Conservation (phyloP, 2,888 invertebrate species). For the Trichopria drosophilae region DNA sequence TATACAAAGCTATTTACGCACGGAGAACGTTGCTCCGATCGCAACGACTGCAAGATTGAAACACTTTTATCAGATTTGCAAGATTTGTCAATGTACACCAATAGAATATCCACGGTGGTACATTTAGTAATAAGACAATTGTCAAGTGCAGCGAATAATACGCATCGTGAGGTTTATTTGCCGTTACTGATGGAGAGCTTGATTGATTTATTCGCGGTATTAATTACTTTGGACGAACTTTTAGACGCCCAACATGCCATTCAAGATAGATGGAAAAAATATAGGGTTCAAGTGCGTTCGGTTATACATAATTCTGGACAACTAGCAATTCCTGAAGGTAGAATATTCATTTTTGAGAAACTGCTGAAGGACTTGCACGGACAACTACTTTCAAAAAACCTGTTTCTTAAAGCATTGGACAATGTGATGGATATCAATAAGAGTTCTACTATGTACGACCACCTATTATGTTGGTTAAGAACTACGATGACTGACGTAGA, state of each 20-base stretch:
- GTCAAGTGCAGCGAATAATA: conserved; percentile 45
- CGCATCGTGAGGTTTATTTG: conserved; percentile 48
- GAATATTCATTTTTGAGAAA: conserved; percentile 70
- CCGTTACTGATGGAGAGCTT: conserved; percentile 62
- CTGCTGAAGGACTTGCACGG: conserved; percentile 72
- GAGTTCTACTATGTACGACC: conserved; percentile 63
- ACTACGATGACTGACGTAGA: conserved; percentile 68
- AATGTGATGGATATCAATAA: conserved; percentile 60
- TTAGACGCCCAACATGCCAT: conserved; percentile 64
- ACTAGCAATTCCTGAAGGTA: conserved; percentile 65
- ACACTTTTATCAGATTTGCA: conserved; percentile 50
- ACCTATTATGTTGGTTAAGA: conserved; percentile 70
- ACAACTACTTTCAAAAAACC: conserved; percentile 64
- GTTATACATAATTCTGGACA: conserved; percentile 67
- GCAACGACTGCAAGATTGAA: conserved; percentile 47
- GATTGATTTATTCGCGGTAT: conserved; percentile 68
- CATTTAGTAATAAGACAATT: conserved; percentile 49
- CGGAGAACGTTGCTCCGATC: conserved; percentile 56
- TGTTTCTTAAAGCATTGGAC: conserved; percentile 59
- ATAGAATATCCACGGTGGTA: conserved; percentile 46
- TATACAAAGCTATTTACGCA: conserved; percentile 58
- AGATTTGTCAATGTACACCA: conserved; percentile 48
- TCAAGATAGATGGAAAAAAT: conserved; percentile 75
- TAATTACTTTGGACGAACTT: conserved; percentile 71
- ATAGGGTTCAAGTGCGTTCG: conserved; percentile 73